A percentile compares a stretch with the other conserved stretches of the same genome.
Conservation (phyloP, 2,113 vertebrate genomes). For the Lagopus muta region DNA sequence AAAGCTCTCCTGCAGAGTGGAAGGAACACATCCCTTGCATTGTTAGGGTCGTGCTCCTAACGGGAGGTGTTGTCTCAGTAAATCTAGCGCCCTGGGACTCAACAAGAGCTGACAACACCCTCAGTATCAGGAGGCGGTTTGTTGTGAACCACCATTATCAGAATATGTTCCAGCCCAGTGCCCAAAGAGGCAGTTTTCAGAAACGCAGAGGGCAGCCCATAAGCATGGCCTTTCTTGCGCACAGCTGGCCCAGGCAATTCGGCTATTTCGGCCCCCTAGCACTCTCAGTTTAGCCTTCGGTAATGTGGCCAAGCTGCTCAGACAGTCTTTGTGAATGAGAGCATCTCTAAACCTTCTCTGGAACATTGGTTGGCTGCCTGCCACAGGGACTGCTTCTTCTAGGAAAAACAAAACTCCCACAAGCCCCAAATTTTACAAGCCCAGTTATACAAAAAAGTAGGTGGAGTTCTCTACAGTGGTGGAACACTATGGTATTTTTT, state of each 20-base stretch:
- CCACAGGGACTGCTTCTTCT: neutral
- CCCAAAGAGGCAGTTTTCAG: neutral
- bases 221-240: neutral
- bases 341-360: neutral
- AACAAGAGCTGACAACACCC: neutral
- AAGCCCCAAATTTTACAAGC: neutral
- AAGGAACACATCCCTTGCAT: neutral
- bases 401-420: neutral
- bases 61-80: neutral
- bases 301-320: neutral
- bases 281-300: neutral
- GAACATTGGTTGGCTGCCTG: neutral
- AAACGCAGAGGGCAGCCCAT: neutral
- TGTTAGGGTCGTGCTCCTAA: neutral
- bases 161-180: neutral
- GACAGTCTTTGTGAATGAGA: neutral
- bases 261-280: neutral
- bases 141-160: neutral
- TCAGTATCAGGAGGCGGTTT: neutral
- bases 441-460: neutral
- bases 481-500: neutral
- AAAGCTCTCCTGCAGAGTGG: neutral
- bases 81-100: neutral
- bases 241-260: neutral
- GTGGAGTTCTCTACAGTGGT: rapidly evolving